phyloP scores from a whole-genome alignment of 2,113 vertebrate genomes.

The Tupaia chinensis region DNA sequence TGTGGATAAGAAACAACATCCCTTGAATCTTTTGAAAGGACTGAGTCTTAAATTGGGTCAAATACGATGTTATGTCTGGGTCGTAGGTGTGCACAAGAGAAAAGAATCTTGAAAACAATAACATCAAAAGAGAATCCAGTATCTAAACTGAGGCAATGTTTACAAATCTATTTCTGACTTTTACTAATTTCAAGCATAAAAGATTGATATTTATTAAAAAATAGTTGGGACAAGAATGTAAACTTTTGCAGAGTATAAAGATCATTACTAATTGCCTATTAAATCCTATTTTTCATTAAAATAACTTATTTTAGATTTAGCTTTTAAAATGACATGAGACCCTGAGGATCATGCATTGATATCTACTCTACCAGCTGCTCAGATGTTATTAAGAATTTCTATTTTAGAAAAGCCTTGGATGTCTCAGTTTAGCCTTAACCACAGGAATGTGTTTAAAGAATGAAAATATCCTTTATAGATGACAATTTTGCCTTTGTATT shows the following conservation, averaged over 20 bases:
- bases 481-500: conserved; percentile 35
- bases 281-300: not conserved
- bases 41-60: conserved; percentile 28
- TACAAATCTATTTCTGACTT: not conserved
- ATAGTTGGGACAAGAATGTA: conserved; percentile 5
- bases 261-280: not conserved
- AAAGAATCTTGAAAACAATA: not conserved
- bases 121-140: conserved; percentile 16
- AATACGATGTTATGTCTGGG: not conserved
- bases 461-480: conserved; percentile 36
- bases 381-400: conserved; percentile 15
- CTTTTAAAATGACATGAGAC: not conserved
- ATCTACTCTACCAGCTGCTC: not conserved
- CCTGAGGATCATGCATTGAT: not conserved
- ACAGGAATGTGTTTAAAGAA: conserved; percentile 46
- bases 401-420: conserved; percentile 27
- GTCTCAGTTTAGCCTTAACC: not conserved
- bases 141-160: not conserved
- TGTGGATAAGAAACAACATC: not conserved
- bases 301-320: accelerated
- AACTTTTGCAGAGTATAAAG: not conserved
- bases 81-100: not conserved
- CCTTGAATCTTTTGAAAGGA: conserved; percentile 16
- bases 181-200: not conserved
- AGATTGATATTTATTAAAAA: not conserved